phyloP scores from a whole-genome alignment of 1,140 invertebrate genomes.

The Temnothorax curvispinosus region DNA sequence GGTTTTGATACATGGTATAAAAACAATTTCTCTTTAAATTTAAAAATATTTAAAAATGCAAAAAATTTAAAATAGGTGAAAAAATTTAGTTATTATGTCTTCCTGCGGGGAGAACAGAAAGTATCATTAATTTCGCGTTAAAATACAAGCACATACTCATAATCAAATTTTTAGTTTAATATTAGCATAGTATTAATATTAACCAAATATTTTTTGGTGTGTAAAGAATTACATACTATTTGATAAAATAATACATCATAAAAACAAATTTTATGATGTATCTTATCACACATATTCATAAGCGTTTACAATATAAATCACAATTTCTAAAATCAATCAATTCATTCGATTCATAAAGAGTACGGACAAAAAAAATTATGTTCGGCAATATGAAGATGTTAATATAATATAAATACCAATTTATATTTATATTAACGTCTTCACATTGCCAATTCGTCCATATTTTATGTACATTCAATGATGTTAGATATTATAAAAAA shows the following conservation, averaged over 20 bases:
- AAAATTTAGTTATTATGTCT: not conserved
- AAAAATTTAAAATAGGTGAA: not conserved
- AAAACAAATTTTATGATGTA: not conserved
- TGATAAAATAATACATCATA: no score
- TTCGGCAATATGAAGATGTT: no score
- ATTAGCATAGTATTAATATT: not conserved
- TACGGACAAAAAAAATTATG: not conserved
- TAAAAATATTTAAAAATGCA: no score
- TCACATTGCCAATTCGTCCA: not conserved
- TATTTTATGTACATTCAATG: not conserved
- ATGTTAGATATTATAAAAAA: not conserved
- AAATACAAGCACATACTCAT: not conserved
- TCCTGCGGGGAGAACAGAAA: not conserved
- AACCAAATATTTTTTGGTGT: not conserved
- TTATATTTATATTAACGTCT: not conserved
- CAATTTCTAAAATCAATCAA: not conserved
- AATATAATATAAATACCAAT: not conserved
- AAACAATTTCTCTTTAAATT: not conserved
- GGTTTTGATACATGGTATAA: conserved; percentile 19
- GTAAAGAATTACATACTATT: not conserved
- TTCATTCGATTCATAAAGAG: not conserved
- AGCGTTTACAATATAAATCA: not conserved
- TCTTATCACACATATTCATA: not conserved
- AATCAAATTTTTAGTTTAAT: not conserved
- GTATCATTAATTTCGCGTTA: not conserved